Conservation (phyloP, 2,113 vertebrate species). For the Neogobius melanostomus region DNA sequence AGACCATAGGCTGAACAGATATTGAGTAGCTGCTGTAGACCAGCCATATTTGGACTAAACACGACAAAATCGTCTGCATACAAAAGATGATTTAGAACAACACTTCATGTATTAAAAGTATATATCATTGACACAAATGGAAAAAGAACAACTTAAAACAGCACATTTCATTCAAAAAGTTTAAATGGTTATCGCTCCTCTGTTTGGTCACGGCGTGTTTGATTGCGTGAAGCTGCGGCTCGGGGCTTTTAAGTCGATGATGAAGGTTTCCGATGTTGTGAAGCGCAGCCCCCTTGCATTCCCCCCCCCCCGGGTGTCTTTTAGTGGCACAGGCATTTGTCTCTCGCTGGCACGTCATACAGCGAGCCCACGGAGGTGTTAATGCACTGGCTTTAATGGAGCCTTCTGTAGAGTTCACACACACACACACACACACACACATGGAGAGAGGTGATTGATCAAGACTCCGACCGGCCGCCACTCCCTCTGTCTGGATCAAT, state of each 20-base stretch:
- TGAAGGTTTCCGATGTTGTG: slow-evolving; percentile 63
- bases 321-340: slow-evolving; percentile 74
- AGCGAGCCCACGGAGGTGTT: slow-evolving; percentile 55
- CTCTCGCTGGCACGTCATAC: slow-evolving; percentile 71
- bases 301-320: slow-evolving; percentile 69
- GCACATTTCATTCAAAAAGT: too few species aligned
- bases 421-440: slow-evolving; percentile 56
- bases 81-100: too few species aligned
- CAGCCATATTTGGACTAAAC: too few species aligned
- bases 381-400: slow-evolving; percentile 56
- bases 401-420: slow-evolving; percentile 32
- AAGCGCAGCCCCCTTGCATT: slow-evolving; percentile 29
- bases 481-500: slow-evolving; percentile 73
- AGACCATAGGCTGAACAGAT: too few species aligned
- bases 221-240: slow-evolving; percentile 56
- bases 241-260: slow-evolving; percentile 57
- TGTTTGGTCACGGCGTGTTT: slow-evolving; percentile 34
- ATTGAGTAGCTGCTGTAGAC: too few species aligned
- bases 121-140: too few species aligned
- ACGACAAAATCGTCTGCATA: too few species aligned
- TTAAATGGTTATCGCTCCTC: not conserved
- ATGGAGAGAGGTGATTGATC: slow-evolving; percentile 76
- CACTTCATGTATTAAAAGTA: too few species aligned
- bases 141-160: too few species aligned
- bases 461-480: slow-evolving; percentile 64